These are phyloP conservation scores for Forbesichthys agassizii DNA, from an alignment of 2,113 vertebrate genomes.

Conservation along the genomic window DNA sequence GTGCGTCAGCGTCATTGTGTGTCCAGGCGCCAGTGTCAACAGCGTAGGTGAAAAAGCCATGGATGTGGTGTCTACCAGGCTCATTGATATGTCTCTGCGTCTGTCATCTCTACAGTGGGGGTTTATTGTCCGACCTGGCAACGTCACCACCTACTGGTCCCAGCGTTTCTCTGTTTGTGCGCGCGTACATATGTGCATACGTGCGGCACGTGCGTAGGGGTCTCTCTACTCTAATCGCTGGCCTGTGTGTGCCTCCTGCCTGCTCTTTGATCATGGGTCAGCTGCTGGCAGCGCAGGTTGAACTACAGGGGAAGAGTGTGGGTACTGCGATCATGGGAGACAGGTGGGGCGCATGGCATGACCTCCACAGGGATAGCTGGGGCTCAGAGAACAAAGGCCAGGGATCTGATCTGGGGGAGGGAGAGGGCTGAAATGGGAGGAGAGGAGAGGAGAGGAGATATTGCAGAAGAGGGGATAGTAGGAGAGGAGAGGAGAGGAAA, in stretches of 20 bases:
- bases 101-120: conserved; percentile 28
- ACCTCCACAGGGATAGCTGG: conserved; percentile 9
- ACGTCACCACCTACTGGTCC: conserved; percentile 22
- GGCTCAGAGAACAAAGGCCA: not conserved
- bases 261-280: conserved; percentile 54
- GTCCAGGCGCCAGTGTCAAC: conserved; percentile 46
- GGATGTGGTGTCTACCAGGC: conserved; percentile 22
- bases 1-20: conserved; percentile 46
- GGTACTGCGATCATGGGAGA: not conserved
- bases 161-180: conserved; percentile 8
- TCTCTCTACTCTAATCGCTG: conserved; percentile 34
- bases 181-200: not conserved
- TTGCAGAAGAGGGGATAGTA: no score
- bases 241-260: conserved; percentile 4
- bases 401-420: not conserved
- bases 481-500: not conserved
- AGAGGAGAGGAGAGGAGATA: not conserved
- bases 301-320: not conserved
- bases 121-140: conserved; percentile 7
- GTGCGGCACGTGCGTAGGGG: not conserved
- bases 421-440: not conserved
- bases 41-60: conserved; percentile 25
- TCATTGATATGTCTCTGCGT: conserved; percentile 41
- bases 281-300: conserved; percentile 19
- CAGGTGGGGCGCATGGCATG: conserved; percentile 2